phyloP scores from a whole-genome alignment of 2,888 invertebrate genomes.

The Melieria omissa region DNA sequence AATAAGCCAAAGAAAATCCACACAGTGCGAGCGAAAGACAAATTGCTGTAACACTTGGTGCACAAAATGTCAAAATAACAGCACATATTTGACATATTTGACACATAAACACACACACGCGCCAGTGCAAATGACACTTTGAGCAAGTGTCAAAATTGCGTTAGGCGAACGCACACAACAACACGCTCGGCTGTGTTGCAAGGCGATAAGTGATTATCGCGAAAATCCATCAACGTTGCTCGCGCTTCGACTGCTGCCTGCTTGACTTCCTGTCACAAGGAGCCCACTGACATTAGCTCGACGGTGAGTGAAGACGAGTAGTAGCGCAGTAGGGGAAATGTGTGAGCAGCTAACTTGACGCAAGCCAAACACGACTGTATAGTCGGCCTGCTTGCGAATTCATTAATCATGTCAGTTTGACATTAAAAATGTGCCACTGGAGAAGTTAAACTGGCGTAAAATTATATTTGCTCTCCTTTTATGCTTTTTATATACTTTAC shows the following conservation, averaged over 20 bases:
- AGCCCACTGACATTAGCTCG: no score
- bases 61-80: no score
- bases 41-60: no score
- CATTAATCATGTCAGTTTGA: slow-evolving; percentile 34
- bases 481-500: slow-evolving; percentile 7
- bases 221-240: slow-evolving; percentile 24
- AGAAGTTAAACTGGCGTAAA: slow-evolving; percentile 27
- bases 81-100: slow-evolving; percentile 12
- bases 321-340: slow-evolving; percentile 1
- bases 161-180: slow-evolving; percentile 7
- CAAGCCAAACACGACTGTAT: neutral
- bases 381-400: slow-evolving; percentile 21
- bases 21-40: no score
- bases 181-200: slow-evolving; percentile 1
- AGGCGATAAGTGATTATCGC: slow-evolving; percentile 26
- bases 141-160: slow-evolving; percentile 34
- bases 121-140: slow-evolving; percentile 28
- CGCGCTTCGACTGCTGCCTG: no score
- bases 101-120: slow-evolving; percentile 1
- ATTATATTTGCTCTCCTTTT: slow-evolving; percentile 15
- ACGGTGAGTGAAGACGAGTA: neutral
- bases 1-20: no score
- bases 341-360: neutral
- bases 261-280: no score
- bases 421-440: slow-evolving; percentile 26